Base-by-base conservation (phyloP, 2,888 invertebrate species). In the Lasius fuliginosus region DNA sequence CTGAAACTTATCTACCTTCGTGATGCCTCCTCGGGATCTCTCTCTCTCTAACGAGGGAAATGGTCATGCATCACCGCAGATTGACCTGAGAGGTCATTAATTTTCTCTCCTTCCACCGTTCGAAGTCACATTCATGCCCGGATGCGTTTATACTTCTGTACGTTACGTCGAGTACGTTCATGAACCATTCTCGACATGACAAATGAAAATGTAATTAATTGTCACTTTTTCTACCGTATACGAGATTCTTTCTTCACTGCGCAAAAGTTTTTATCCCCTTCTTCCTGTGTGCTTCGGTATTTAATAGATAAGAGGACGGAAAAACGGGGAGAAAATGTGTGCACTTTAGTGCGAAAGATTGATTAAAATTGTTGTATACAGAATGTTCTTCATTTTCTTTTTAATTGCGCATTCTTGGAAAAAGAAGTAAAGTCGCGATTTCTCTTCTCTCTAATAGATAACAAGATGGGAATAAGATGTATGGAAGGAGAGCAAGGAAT, bases 21-120 rank as follows among this genome's bases (percentile, higher is more conserved):
- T 58, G 77, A 77, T 77, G 53, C 69, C 53, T 53, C 58, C 60
- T 46, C 56, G 27, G 60, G 60, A 18, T 18, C 49, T 46, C 46
- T 46, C 49, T 46, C 15, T 46, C 58, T 73, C 74, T 81, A 81
- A 81, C 79, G 79, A 81, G 74, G 79, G 46, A 73, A 81, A 60
- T 46, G 79, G 74, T 73, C 79, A 81, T 81, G 79, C 75, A 81
- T 81, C 79, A 81, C 74, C 74, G 74, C 36, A 81, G 79, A 81
- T 73, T 60, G 79, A 81, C 74, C 60, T 73, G 79, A 81, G 8
- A 81, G 79, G 60, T 81, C 79, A 74, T 81, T 81, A 81, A 81
- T 81, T 73, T 81, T 8, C 74, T 5, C 36, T 36, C 36, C 36
- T 5, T 5, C 27, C 74, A 46, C 46, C 23, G 79, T 60, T 46